Evolutionary conservation across 2,888 invertebrate species (phyloP).

Genomic region (Gymnosoma rotundatum): DNA sequence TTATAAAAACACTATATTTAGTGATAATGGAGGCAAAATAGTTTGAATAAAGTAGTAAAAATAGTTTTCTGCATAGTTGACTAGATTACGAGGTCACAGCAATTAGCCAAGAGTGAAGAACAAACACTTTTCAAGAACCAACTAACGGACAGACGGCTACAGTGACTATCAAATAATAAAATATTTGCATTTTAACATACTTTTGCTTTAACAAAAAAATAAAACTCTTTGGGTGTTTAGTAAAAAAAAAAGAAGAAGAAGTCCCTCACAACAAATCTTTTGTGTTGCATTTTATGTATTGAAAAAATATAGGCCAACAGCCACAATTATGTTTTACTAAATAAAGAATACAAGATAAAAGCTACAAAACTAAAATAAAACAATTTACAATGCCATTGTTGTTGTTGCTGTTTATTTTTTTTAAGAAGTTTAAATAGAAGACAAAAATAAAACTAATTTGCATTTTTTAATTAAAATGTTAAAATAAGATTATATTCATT

Average conservation of each 20-base stretch:
- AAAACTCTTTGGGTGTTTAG: conserved; percentile 6
- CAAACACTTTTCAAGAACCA: conserved; percentile 75
- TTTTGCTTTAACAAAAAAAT: conserved; percentile 21
- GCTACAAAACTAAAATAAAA: no score
- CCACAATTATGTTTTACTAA: no score
- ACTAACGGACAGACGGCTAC: conserved; percentile 30
- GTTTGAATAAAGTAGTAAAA: conserved; percentile 12
- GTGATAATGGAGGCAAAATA: not conserved
- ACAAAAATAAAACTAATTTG: conserved; percentile 38
- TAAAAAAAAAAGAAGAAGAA: not conserved
- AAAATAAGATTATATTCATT: not conserved
- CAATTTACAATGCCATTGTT: no score
- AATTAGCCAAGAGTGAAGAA: conserved; percentile 80
- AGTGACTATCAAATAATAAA: not conserved
- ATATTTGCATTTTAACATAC: conserved; percentile 66
- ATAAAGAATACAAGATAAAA: no score
- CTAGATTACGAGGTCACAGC: conserved; percentile 81
- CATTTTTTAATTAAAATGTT: conserved; percentile 26
- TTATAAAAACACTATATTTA: not conserved
- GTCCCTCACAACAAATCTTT: conserved; percentile 33
- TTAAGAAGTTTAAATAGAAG: conserved; percentile 14
- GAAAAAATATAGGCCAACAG: no score
- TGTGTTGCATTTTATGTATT: conserved; percentile 30
- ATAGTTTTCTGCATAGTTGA: conserved; percentile 75
- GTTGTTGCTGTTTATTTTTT: not conserved